phyloP scores from a whole-genome alignment of 2,797 vertebrate genomes.

The Hyperoplus immaculatus region DNA sequence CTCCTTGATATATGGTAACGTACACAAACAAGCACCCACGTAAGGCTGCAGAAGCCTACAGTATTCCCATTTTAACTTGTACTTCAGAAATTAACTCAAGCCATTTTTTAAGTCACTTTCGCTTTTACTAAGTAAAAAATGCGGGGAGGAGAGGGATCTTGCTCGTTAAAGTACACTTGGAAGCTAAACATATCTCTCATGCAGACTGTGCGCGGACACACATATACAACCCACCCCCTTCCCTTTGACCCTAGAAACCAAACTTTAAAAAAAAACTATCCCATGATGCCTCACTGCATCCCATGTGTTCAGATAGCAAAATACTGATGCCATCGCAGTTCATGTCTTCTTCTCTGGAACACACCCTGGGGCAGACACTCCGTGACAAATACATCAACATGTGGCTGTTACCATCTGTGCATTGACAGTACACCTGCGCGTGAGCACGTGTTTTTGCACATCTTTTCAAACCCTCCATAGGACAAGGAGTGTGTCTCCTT shows the following conservation, averaged over 20 bases:
- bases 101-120: conserved; percentile 22
- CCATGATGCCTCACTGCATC: conserved; percentile 49
- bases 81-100: conserved; percentile 21
- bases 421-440: conserved; percentile 34
- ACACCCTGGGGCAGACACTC: conserved; percentile 14
- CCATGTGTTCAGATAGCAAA: conserved; percentile 50
- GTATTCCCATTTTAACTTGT: conserved; percentile 26
- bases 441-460: conserved; percentile 10
- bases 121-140: conserved; percentile 32
- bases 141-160: not conserved
- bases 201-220: not conserved
- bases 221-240: conserved; percentile 43
- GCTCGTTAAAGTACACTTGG: conserved; percentile 64
- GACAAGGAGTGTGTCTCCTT: conserved; percentile 29
- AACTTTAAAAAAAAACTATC: conserved; percentile 29
- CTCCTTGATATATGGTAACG: conserved; percentile 22
- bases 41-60: conserved; percentile 52
- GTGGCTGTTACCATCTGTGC: conserved; percentile 59
- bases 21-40: not conserved
- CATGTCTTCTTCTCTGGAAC: conserved; percentile 48
- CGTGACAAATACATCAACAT: conserved; percentile 46
- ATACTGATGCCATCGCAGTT: conserved; percentile 63
- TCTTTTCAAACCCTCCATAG: conserved; percentile 17
- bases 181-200: conserved; percentile 52
- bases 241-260: conserved; percentile 78